Base-by-base conservation (phyloP, 2,888 invertebrate species). In the Sphecodes monilicornis region DNA sequence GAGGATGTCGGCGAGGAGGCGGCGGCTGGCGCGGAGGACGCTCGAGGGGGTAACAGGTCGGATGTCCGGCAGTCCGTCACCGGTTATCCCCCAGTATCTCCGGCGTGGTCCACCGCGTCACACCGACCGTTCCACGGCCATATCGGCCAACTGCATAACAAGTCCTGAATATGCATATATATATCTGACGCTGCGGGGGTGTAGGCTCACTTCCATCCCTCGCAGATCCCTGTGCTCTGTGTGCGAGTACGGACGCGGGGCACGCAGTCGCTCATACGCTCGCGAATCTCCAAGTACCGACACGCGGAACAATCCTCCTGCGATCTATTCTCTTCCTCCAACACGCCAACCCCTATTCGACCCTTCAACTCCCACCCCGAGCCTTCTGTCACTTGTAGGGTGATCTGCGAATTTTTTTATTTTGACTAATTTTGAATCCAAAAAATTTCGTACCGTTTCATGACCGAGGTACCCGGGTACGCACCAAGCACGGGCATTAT, bases 61-160 rank as follows among this genome's bases (percentile, higher is more conserved):
- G 94, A 94, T 90, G 92, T 94, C 94, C 94, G 94, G 94, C 93
- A 93, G 94, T 94, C 92, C 94, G 94, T 94, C 94, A 94, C 93
- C 88, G 88, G 90, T 91, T 92, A 92, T 92, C 92, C 92, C 86
- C 87, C 90, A 91, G 92, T 94, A 94, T 94, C 94, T 93, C 93
- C 92, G 91, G 91, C 91, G 88, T 87, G 87, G 90, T 88, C 86
- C 90, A 90, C 88, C 90, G 89, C 90, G 91, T 89, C 88, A 88
- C 90, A 87, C 89, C 86, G 81, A 85, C 88, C 86, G 80, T 80
- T 76, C 85, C 84, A 80, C 76, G 75, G 85, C 90, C 91, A 91
- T 93, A 93, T 93, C 93, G 90, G 57, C 91, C 90, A 84, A 89
- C 84, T 90, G 89, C 91, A 90, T 92, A 92, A 93, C 93, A 92